Evolutionary conservation across 2,113 vertebrate species (phyloP), one percentile per base, ranked within the genome.

Genomic region (Hemibagrus wyckioides): DNA sequence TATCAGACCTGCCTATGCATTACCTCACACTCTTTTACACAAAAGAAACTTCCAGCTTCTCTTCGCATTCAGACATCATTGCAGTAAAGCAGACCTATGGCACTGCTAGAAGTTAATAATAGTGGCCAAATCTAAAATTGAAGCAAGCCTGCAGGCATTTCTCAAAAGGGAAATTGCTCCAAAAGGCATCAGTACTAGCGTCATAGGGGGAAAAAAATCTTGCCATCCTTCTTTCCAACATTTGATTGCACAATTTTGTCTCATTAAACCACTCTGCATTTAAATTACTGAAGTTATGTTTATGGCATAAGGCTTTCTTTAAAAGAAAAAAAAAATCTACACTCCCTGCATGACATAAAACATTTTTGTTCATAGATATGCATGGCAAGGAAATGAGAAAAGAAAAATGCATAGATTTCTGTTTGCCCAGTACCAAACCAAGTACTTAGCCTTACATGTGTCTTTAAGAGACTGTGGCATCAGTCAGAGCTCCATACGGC

Each of bases 381-480:
- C 75, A 52, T 52, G n/a, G 15, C n/a, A 30, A 30, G 75, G n/a
- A 79, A 79, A 79, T 30, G 9, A 33, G 14, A 52, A 14, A 52
- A 48, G 1, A 54, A 79, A 30, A 19, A 50, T 9, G 6, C 6
- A 4, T 11, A 44, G 10, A 41, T 83, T 83, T 65, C 7, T 83
- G 39, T 7, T 50, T 48, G 59, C 11, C 56, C 6, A 15, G 28
- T 44, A 28, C 57, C 15, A 85, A 57, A 85, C 21, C 21, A 56
- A 57, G 69, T 41, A 44, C 56, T 82, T 17, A 44, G 4, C 59
- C 28, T 69, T 75, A 33, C 44, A 73, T 25, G 30, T 61, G 52
- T 84, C 59, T 57, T 85, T 82, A 63, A 36, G n/a, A 85, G 87
- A 15, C 67, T 48, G 75, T 14, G 25, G 59, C 81, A 59, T 80